These are phyloP conservation scores for Onychostoma macrolepis DNA, from an alignment of 2,113 vertebrate species.

Conservation along the genomic window DNA sequence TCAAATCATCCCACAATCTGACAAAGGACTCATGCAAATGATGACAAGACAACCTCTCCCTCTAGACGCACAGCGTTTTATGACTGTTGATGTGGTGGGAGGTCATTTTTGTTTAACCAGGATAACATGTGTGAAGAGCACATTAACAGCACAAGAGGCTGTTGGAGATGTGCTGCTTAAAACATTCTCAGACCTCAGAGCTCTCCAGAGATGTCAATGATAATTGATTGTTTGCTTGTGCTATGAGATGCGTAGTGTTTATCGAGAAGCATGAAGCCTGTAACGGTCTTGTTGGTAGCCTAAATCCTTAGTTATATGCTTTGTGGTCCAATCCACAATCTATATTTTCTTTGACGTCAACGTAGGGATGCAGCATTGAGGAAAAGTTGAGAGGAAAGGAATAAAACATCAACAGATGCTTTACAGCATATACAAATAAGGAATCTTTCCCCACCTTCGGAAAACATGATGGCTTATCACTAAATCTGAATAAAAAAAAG, in stretches of 20 bases:
- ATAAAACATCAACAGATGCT: constrained; percentile 16
- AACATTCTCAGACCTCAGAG: constrained; percentile 55
- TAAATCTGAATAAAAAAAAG: neutral
- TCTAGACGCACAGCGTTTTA: constrained; percentile 30
- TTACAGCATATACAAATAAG: neutral
- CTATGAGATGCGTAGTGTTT: constrained; percentile 4
- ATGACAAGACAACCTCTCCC: constrained; percentile 43
- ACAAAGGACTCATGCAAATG: constrained; percentile 45
- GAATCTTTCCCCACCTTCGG: neutral
- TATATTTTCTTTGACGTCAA: constrained; percentile 26
- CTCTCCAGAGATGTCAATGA: constrained; percentile 66
- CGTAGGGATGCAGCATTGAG: neutral
- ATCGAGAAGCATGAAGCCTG: neutral
- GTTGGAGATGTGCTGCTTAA: constrained; percentile 57
- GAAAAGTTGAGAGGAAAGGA: neutral
- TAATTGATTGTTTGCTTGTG: constrained; percentile 60
- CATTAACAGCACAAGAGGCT: constrained; percentile 66
- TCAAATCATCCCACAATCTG: constrained; percentile 53
- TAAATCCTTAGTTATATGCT: constrained; percentile 10
- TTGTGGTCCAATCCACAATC: constrained; percentile 35
- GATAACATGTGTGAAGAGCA: constrained; percentile 70
- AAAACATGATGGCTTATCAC: neutral
- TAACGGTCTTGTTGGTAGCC: constrained; percentile 22
- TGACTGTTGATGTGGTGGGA: constrained; percentile 59
- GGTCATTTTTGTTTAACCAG: constrained; percentile 61